Base-by-base conservation (phyloP, 1,140 invertebrate species). In the Lanistes nyassanus region DNA sequence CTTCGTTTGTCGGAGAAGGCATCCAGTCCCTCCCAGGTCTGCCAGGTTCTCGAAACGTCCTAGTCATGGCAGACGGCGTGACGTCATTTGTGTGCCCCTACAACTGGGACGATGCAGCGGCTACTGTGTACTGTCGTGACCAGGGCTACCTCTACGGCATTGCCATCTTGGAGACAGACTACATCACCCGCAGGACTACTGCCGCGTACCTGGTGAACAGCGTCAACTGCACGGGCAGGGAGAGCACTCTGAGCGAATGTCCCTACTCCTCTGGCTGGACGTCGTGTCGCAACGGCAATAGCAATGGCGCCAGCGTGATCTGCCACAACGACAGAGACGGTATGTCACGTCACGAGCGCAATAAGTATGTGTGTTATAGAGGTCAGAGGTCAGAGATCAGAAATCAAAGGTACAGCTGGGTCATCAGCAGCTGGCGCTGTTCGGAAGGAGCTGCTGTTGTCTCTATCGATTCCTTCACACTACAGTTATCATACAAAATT, bases 31-130 rank as follows among this genome's bases (percentile, higher is more conserved):
- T 16, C 42, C 42, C 42, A 47, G 0, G n/a, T n/a, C n/a, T 47
- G 42, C 19, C 42, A 47, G 42, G 0, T 0, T 9, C 29, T 5
- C 51, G 68, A 9, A 11, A 58, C 13, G 55, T 71, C 31, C 2
- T 58, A 13, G 53, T 2, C 88, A 91, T 72, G 93, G 92, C 91
- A 51, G 68, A 71, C 53, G 68, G 68, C 0, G 9, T 71, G 93
- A 93, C 2, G 92, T 92, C 79, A 16, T 36, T 19, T 13, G 91
- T 95, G 21, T 95, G 94, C 84, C 93, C 94, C 82, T 93, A 94
- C 81, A 90, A 92, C 70, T 95, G 94, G 80, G 92, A 91, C 0
- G 85, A 94, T 56, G 90, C 86, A 29, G 92, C 93, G 77, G 94
- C 93, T 2, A 88, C 92, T 78, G 90, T 95, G 0, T 89, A 93